Percentiles rank a stretch among this genome's conserved stretches.
These are phyloP conservation scores for Lophochroa leadbeateri DNA, from an alignment of 2,113 vertebrate species.

Conservation along the genomic window DNA sequence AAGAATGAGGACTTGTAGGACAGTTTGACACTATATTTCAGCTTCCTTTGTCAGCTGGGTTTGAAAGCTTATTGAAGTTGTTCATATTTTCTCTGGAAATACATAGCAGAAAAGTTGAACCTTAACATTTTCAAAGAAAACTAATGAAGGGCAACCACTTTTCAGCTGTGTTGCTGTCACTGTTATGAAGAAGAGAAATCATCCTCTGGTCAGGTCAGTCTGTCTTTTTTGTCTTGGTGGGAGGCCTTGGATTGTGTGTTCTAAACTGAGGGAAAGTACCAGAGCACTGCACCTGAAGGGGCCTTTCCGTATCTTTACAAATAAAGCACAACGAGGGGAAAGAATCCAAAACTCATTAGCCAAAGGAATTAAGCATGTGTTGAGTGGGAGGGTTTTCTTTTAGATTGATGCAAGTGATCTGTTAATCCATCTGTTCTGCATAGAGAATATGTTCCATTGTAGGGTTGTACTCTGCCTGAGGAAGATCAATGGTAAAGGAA, in stretches of 20 bases:
- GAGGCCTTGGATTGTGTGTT: background rate
- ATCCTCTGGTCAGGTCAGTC: background rate
- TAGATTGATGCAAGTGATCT: background rate
- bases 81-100: background rate
- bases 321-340: background rate
- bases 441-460: background rate
- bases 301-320: background rate
- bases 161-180: background rate
- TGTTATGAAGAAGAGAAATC: background rate
- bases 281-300: background rate
- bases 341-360: background rate
- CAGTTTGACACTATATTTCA: background rate
- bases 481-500: background rate
- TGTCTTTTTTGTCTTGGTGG: background rate
- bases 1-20: background rate
- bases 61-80: background rate
- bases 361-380: background rate
- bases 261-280: background rate
- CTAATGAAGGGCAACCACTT: background rate
- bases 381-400: conserved; percentile 20
- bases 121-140: background rate
- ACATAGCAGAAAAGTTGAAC: background rate
- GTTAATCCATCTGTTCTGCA: background rate
- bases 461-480: background rate
- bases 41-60: background rate